These are phyloP conservation scores for Pteruthius melanotis DNA, from an alignment of 2,113 vertebrate genomes.

Conservation along the genomic window DNA sequence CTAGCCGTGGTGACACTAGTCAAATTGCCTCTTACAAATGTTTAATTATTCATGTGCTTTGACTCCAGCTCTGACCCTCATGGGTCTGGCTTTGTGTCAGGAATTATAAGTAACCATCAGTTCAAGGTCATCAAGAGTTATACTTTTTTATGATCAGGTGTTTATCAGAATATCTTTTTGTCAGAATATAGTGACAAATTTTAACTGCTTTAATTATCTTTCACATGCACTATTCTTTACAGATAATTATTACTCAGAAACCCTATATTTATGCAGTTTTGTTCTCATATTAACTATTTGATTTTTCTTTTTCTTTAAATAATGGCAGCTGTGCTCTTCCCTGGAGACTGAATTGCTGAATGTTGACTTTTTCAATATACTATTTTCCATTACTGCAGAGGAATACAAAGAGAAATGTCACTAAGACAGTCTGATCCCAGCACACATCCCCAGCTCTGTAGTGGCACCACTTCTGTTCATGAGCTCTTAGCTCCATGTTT, in stretches of 20 bases:
- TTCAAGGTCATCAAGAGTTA: slow-evolving; percentile 1
- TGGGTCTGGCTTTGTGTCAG: neutral
- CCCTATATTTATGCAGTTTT: neutral
- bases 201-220: neutral
- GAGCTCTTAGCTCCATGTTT: neutral
- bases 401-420: neutral
- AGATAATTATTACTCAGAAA: slow-evolving; percentile 6
- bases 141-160: neutral
- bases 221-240: neutral
- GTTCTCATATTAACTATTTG: slow-evolving; percentile 39
- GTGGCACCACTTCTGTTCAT: neutral
- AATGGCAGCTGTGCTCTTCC: slow-evolving; percentile 26
- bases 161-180: neutral
- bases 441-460: neutral
- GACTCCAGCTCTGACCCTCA: neutral
- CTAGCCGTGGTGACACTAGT: neutral
- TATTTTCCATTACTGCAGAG: neutral
- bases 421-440: neutral
- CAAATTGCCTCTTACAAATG: neutral
- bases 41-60: neutral
- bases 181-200: neutral
- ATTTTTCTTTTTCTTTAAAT: slow-evolving; percentile 60
- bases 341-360: neutral
- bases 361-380: neutral
- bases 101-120: neutral